Base-by-base conservation (phyloP, 2,888 invertebrate species). In the Thysanoteuthis rhombus region DNA sequence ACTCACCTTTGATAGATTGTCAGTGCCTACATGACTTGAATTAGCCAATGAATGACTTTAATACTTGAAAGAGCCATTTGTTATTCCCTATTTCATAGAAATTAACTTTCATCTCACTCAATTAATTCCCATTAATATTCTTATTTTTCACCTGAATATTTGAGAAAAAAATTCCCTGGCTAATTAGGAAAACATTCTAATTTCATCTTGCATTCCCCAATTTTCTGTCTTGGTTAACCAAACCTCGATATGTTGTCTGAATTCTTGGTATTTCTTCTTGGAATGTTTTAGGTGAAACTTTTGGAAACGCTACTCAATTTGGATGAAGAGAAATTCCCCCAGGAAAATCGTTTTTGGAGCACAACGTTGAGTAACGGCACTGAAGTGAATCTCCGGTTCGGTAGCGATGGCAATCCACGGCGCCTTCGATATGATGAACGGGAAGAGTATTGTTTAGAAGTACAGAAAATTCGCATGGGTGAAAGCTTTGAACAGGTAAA, bases 401-500 rank as follows among this genome's bases (percentile, higher is more conserved):
- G 96, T 91, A 95, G 95, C 1, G 96, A 96, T 8, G 96, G 96
- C 36, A 96, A 95, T 93, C 94, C 95, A 32, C 93, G 94, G 38
- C 94, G 94, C 0, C 95, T 97, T 52, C 94, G 94, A 47, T 96
- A 95, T 94, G 96, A 95, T 8, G 96, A 97, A 89, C 94, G 97
- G 90, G 94, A 95, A 42, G 95, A 96, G 52, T 97, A 97, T 95
- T 95, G 95, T 91, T 94, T 94, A 58, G 94, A 95, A 93, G 97
- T 96, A n/a, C 94, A 95, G 93, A 95, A 96, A 90, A 94, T 96
- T 32, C 94, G 97, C 90, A 95, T 97, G 96, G 92, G 94, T 36
- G 97, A 97, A 94, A 95, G 95, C 92, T 96, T 96, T 93, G 95
- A 96, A 94, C 97, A 97, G 96, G 97, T 97, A 94, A 90, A 92